phyloP scores from a whole-genome alignment of 2,797 vertebrate species.

The Amphiprion clarkii region DNA sequence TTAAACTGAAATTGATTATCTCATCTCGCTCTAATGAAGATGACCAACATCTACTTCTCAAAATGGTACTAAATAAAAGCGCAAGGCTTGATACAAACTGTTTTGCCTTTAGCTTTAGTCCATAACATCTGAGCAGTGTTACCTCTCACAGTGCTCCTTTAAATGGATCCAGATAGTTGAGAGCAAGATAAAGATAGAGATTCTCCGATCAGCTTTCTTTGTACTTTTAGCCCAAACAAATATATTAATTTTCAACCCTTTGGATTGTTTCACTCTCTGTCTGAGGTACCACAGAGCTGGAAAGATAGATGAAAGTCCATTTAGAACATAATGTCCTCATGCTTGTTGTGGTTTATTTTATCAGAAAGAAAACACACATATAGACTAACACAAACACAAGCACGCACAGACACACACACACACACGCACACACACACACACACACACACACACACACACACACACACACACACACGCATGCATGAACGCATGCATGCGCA shows the following conservation, averaged over 20 bases:
- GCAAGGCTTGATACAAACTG: background rate
- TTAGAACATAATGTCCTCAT: conserved; percentile 64
- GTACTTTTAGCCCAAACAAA: conserved; percentile 66
- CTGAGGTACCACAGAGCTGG: conserved; percentile 49
- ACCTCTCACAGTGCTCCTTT: conserved; percentile 2
- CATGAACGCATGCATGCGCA: conserved; percentile 7
- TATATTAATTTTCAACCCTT: conserved; percentile 68
- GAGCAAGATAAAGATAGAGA: conserved; percentile 35
- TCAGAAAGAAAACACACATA: conserved; percentile 34
- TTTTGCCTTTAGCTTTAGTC: conserved; percentile 9
- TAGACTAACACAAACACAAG: too few relatives aligned
- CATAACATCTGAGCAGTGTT: background rate
- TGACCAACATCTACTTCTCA: background rate
- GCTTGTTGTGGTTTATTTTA: conserved; percentile 50
- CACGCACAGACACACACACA: conserved; percentile 16
- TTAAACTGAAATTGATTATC: background rate
- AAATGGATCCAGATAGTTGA: conserved; percentile 3
- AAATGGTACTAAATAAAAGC: background rate
- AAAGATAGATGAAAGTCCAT: conserved; percentile 63
- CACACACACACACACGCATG: conserved; percentile 31
- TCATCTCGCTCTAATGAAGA: background rate
- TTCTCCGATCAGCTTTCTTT: conserved; percentile 48
- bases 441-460: conserved; percentile 7
- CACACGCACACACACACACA: background rate
- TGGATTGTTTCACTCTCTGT: conserved; percentile 67